Percentiles rank a stretch among this genome's conserved stretches.
Conservation (phyloP, 1,140 invertebrate genomes). For the Caenorhabditis elegans region DNA sequence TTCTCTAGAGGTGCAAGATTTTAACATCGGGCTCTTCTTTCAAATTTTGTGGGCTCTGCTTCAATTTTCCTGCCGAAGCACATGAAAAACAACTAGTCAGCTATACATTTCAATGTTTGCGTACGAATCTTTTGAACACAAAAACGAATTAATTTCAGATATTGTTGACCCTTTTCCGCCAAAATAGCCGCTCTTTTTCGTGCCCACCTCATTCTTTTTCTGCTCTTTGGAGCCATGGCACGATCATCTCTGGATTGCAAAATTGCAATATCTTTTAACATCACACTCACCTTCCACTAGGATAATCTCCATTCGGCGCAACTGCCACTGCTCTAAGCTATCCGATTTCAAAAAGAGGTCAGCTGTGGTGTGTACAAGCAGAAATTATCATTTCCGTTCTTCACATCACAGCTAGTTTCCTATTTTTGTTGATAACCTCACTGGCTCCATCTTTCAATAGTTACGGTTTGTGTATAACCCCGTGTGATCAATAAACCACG, state of each 20-base stretch:
- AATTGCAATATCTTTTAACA: conserved; percentile 19
- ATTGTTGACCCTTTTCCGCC: too few species aligned
- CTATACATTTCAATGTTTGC: too few species aligned
- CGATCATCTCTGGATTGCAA: background rate
- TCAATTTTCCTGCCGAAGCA: too few species aligned
- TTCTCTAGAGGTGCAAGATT: background rate
- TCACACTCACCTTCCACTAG: background rate
- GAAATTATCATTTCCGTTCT: conserved; percentile 9
- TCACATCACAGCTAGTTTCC: background rate
- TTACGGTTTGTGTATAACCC: background rate
- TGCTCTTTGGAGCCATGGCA: background rate
- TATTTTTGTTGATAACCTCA: background rate
- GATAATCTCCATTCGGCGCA: background rate
- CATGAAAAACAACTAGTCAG: too few species aligned
- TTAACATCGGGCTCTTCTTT: too few species aligned
- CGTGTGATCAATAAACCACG: background rate
- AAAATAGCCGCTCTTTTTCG: too few species aligned
- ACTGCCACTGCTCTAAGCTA: background rate
- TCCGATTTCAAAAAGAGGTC: conserved; percentile 24
- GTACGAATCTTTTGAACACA: too few species aligned
- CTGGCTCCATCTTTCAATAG: background rate
- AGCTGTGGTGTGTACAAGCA: background rate
- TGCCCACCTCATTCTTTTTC: too few species aligned
- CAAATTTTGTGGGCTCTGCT: too few species aligned
- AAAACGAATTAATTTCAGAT: too few species aligned